Conservation (phyloP, 2,888 invertebrate genomes). For the Agrenia bidenticulata region DNA sequence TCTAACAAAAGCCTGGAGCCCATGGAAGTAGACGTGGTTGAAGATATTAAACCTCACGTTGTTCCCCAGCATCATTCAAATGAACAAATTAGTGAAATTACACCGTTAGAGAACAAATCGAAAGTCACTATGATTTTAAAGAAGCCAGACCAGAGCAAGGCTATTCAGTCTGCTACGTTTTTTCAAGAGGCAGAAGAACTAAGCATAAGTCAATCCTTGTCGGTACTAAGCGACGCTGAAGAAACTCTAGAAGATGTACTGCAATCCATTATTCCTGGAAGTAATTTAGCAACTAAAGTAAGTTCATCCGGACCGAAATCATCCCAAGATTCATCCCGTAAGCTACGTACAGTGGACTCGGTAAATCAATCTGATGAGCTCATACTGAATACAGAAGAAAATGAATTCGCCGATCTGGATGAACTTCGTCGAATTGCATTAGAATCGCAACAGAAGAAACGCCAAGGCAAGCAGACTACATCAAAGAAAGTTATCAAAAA, state of each 20-base stretch:
- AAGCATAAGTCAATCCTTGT: not conserved
- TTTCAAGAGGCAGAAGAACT: not conserved
- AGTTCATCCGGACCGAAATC: no score
- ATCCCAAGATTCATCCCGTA: not conserved
- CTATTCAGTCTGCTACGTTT: no score
- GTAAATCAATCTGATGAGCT: constrained; percentile 4
- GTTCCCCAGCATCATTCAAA: no score
- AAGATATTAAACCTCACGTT: no score
- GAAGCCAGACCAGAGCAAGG: not conserved
- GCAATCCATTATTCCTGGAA: not conserved
- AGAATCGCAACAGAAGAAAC: constrained; percentile 9
- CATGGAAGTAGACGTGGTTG: no score
- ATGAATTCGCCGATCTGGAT: constrained; percentile 16
- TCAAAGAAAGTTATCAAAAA: not conserved
- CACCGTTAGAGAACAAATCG: not conserved
- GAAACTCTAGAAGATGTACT: not conserved
- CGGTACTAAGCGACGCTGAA: not conserved
- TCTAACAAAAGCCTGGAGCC: no score
- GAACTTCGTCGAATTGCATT: constrained; percentile 16
- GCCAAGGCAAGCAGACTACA: not conserved
- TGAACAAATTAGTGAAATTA: no score
- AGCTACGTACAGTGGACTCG: not conserved
- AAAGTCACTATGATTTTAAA: not conserved
- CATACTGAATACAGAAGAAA: constrained; percentile 15
- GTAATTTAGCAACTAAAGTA: not conserved